Percentiles rank a stretch among this genome's conserved stretches.
Evolutionary conservation across 2,888 invertebrate genomes (phyloP).

Genomic region (Escarpia spicata): DNA sequence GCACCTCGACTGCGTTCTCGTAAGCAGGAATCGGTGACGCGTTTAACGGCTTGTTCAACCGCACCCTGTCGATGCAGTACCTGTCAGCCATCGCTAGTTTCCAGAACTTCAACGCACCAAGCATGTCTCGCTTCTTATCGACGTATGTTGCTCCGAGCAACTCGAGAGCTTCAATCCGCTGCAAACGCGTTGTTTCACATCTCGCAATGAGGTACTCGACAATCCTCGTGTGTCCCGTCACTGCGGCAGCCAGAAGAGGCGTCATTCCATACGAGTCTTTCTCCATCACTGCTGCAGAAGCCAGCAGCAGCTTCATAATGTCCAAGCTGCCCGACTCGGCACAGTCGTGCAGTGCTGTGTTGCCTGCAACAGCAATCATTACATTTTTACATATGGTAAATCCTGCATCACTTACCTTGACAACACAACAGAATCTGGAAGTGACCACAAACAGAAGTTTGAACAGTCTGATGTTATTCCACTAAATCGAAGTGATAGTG

Average conservation of each 20-base stretch:
- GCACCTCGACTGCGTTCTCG: slow-evolving; percentile 86
- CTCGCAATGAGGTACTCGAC: slow-evolving; percentile 85
- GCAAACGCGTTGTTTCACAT: slow-evolving; percentile 72
- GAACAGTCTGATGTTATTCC: too few relatives aligned
- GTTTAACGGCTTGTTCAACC: slow-evolving; percentile 78
- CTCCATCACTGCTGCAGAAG: slow-evolving; percentile 90
- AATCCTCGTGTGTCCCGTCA: slow-evolving; percentile 88
- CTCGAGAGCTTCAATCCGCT: slow-evolving; percentile 87
- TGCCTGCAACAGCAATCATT: slow-evolving; percentile 66
- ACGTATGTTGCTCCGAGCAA: slow-evolving; percentile 93
- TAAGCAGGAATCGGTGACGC: slow-evolving; percentile 84
- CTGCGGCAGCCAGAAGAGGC: slow-evolving; percentile 85
- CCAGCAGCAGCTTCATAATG: slow-evolving; percentile 87
- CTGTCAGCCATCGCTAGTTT: slow-evolving; percentile 75
- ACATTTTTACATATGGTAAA: neutral
- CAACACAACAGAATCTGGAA: too few relatives aligned
- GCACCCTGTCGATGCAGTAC: slow-evolving; percentile 20
- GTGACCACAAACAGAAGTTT: too few relatives aligned
- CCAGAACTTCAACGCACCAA: slow-evolving; percentile 85
- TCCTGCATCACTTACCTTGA: too few relatives aligned
- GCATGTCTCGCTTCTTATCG: slow-evolving; percentile 95
- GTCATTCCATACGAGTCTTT: slow-evolving; percentile 97
- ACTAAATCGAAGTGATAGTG: too few relatives aligned
- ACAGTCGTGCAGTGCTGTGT: slow-evolving; percentile 97
- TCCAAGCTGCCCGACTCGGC: slow-evolving; percentile 95